A percentile compares a stretch with the other conserved stretches of the same genome.
Conservation (phyloP, 2,113 vertebrate genomes). For the Procavia capensis region DNA sequence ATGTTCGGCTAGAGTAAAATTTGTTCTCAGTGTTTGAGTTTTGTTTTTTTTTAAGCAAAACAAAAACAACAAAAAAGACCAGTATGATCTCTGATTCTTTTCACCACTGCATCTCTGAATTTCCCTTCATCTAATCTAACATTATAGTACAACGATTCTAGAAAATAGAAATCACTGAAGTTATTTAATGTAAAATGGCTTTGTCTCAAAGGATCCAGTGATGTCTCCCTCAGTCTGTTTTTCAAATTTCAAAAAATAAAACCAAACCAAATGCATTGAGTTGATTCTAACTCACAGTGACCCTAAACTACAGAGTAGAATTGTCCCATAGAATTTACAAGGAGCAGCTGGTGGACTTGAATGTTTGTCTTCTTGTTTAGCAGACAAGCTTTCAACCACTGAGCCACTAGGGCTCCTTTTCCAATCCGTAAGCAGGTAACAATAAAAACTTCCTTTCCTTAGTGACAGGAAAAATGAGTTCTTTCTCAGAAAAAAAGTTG, state of each 20-base stretch:
- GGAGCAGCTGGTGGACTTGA: too few relatives aligned
- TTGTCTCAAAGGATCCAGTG: not conserved
- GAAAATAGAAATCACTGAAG: not conserved
- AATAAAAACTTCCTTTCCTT: too few relatives aligned
- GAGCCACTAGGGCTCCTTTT: too few relatives aligned
- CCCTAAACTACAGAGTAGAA: too few relatives aligned
- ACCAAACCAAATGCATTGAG: too few relatives aligned
- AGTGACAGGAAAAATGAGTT: not conserved
- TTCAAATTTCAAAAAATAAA: not conserved
- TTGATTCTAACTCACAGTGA: too few relatives aligned
- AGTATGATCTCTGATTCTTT: not conserved
- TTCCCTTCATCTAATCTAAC: not conserved
- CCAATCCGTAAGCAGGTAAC: not conserved
- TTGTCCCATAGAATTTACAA: too few relatives aligned
- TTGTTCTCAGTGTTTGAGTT: not conserved
- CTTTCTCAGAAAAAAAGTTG: not conserved
- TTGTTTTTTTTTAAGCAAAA: not conserved
- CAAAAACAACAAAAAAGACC: not conserved
- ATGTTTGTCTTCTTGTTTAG: too few relatives aligned
- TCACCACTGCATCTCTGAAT: not conserved
- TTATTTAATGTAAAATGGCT: not conserved
- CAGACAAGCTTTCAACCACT: too few relatives aligned
- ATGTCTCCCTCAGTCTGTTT: not conserved
- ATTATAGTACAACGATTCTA: rapidly evolving
- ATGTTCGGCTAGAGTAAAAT: not conserved